These are phyloP conservation scores for Acleris literana DNA, from an alignment of 2,888 invertebrate species.

Conservation along the genomic window DNA sequence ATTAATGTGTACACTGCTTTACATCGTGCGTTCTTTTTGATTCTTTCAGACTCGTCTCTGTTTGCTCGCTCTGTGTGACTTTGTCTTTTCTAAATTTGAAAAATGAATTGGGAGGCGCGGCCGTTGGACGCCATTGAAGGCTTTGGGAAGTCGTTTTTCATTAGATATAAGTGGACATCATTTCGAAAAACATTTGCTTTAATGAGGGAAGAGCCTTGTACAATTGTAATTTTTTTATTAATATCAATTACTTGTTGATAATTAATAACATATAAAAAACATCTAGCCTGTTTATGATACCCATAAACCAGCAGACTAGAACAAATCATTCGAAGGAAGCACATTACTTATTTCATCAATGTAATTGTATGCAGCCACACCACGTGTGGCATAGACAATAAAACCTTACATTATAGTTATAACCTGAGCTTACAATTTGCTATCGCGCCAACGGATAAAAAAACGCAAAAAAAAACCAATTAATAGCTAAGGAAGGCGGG, in stretches of 20 bases:
- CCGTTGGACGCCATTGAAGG: slow-evolving; percentile 4
- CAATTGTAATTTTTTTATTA: too few relatives aligned
- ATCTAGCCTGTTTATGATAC: too few relatives aligned
- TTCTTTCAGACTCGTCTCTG: slow-evolving; percentile 46
- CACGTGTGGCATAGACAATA: slow-evolving; percentile 39
- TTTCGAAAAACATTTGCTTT: neutral
- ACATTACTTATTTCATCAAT: slow-evolving; percentile 18
- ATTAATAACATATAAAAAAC: too few relatives aligned
- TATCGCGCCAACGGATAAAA: slow-evolving; percentile 40
- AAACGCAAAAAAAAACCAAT: slow-evolving; percentile 47
- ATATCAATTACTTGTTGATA: too few relatives aligned
- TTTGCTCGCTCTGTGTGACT: slow-evolving; percentile 32
- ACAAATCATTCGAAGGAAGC: neutral
- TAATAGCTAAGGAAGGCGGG: slow-evolving; percentile 52
- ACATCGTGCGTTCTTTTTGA: slow-evolving; percentile 65
- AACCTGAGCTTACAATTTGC: slow-evolving; percentile 45
- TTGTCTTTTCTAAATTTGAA: slow-evolving; percentile 36
- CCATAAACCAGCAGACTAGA: too few relatives aligned
- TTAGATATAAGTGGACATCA: neutral
- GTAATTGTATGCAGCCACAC: slow-evolving; percentile 10
- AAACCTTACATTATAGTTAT: slow-evolving; percentile 44
- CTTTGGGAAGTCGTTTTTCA: slow-evolving; percentile 12
- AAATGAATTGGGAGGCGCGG: slow-evolving; percentile 32
- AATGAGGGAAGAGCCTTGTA: too few relatives aligned
- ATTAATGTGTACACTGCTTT: slow-evolving; percentile 75